Evolutionary conservation across 2,797 vertebrate genomes (phyloP), one percentile per base, ranked within the genome.

Genomic region (Distichodus sexfasciatus): DNA sequence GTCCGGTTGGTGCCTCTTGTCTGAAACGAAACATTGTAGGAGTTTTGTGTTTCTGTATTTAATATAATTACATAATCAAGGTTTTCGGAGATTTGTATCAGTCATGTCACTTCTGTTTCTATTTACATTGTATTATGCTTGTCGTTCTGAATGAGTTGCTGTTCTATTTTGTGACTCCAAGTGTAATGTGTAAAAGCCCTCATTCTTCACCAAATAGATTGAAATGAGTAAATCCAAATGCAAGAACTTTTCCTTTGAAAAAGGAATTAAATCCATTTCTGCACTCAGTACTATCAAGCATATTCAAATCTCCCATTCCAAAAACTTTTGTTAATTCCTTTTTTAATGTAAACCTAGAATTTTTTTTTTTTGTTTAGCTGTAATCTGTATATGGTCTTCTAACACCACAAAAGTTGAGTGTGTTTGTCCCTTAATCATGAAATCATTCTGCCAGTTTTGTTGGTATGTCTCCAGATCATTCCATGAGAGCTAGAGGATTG

Each of bases 131-230:
- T 41, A 10, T 36, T 29, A 12, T 36, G 53, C 14, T 54, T 80
- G 79, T 64, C n/a, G 75, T 50, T 4, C 74, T 62, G 64, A 71
- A 64, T 74, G 54, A n/a, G n/a, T n/a, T n/a, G n/a, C n/a, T n/a
- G n/a, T n/a, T n/a, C n/a, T n/a, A n/a, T n/a, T n/a, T n/a, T n/a
- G n/a, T n/a, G n/a, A n/a, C n/a, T n/a, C n/a, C n/a, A n/a, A n/a
- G n/a, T n/a, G n/a, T n/a, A n/a, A n/a, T n/a, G n/a, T 58, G 26
- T 58, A 12, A 26, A 40, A 11, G 21, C 35, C 12, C 19, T 35
- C 3, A 6, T 11, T 36, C n/a, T n/a, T n/a, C n/a, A n/a, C n/a
- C n/a, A n/a, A n/a, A n/a, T n/a, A n/a, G n/a, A n/a, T n/a, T n/a
- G n/a, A n/a, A n/a, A n/a, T n/a, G n/a, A n/a, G n/a, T n/a, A n/a